Base-by-base conservation (phyloP, 2,888 invertebrate species). In the Acheta domesticus region DNA sequence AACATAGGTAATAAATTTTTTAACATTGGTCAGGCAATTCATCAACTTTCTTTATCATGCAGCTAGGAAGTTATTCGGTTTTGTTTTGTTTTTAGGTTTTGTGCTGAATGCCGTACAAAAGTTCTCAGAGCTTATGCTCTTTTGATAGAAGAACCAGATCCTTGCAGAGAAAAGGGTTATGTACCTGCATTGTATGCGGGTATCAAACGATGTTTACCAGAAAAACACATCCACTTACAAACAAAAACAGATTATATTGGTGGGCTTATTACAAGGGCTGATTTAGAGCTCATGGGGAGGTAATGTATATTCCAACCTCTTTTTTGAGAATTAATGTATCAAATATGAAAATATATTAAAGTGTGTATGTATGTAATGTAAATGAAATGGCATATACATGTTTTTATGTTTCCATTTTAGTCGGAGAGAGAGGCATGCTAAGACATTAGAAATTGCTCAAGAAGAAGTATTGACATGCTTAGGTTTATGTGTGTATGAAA, bases 381-480 rank as follows among this genome's bases (percentile, higher is more conserved):
- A n/a, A n/a, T n/a, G n/a, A n/a, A n/a, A n/a, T n/a, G n/a, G n/a
- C 23, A 23, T 4, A 23, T 20, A 36, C 49, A 21, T 12, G 12
- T 48, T 76, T 77, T 77, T 79, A 50, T 78, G 79, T 75, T 21
- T 82, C n/a, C 20, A 76, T 76, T 62, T 36, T 49, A 93, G 94
- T 85, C 92, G 94, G 83, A 90, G 97, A 82, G 97, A 97, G 87
- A 91, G 97, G 80, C 97, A 98, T 86, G 97, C 97, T 12, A 97
- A 97, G 88, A 97, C 97, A n/a, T 88, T 98, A 84, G 97, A 97
- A 89, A 96, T 97, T 83, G 97, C 97, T 83, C 97, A 98, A 88
- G 97, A 97, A 87, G 97, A 98, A 89, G 97, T 98, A 80, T 89
- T 98, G 83, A 97, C 96, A 14, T 98, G 97, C 86, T 91, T 98